Base-by-base conservation (phyloP, 1,140 invertebrate species). In the Arion vulgaris region DNA sequence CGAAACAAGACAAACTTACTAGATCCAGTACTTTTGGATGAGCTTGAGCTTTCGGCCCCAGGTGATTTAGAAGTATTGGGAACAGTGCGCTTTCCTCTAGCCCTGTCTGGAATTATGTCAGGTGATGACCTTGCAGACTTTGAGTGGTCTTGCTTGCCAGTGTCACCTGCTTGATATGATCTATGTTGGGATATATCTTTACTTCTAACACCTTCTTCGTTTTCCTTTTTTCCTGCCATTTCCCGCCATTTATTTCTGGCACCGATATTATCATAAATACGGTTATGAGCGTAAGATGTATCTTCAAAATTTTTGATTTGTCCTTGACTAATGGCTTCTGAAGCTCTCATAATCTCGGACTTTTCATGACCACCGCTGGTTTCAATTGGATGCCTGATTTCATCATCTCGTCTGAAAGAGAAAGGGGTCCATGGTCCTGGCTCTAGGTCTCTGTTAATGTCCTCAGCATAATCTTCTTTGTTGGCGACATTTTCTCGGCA, bases 391-490 rank as follows among this genome's bases (percentile, higher is more conserved):
- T 38, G 4, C 53, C 28, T 45, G 0, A 45, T 1, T 19, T 76
- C 74, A n/a, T 62, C 76, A 36, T 62, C 76, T 0, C 26, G 38
- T 32, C 76, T 62, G 39, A 57, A 78, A n/a, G 38, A 28, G 32
- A 62, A 39, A 19, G 76, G 45, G 17, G 66, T 57, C 76, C 76
- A 78, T n/a, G 76, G 45, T 28, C 45, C 73, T 19, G 73, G 62
- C 26, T 78, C 76, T 0, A 78, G 32, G 49, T 78, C 76, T 78
- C 76, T 36, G 53, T 78, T 78, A 53, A 78, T 41, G 34, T 78
- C 76, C 49, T 78, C 76, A n/a, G 76, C 76, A 68, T 78, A 78
- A 39, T 78, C 76, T 38, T 78, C 76, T 68, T 78, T 78, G 26
- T 78, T 78, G 1, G 34, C 76, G 23, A 78, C 76, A n/a, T 78